phyloP scores from a whole-genome alignment of 2,888 invertebrate species.

The Sesia apiformis region DNA sequence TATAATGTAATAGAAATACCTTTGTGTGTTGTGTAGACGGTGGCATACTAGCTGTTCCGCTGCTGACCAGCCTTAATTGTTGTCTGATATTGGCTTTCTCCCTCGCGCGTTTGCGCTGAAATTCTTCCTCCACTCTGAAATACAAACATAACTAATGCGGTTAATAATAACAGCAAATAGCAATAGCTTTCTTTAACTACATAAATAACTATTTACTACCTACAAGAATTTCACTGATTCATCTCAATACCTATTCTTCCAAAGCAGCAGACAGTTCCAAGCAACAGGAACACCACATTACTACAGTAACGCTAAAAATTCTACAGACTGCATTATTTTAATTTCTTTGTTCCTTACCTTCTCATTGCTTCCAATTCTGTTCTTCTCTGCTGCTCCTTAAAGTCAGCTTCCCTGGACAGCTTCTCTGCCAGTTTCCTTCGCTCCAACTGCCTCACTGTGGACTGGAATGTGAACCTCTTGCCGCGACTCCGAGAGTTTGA shows the following conservation, averaged over 20 bases:
- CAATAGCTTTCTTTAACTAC: too few relatives aligned
- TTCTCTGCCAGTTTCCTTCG: slow-evolving; percentile 82
- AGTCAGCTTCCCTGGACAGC: slow-evolving; percentile 83
- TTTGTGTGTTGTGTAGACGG: slow-evolving; percentile 41
- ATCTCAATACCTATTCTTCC: too few relatives aligned
- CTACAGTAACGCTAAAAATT: too few relatives aligned
- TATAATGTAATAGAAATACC: slow-evolving; percentile 18
- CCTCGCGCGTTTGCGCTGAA: slow-evolving; percentile 86
- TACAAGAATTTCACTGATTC: too few relatives aligned
- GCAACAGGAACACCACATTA: too few relatives aligned
- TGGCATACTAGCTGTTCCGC: slow-evolving; percentile 78
- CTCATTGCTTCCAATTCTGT: slow-evolving; percentile 88
- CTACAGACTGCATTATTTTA: too few relatives aligned
- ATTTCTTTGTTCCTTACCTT: slow-evolving; percentile 35
- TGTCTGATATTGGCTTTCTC: slow-evolving; percentile 85
- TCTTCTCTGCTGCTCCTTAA: slow-evolving; percentile 82
- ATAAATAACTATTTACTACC: too few relatives aligned
- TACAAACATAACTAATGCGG: neutral
- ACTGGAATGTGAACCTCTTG: slow-evolving; percentile 88
- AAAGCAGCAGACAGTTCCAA: too few relatives aligned
- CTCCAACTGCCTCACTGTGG: slow-evolving; percentile 87
- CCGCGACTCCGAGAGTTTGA: slow-evolving; percentile 36
- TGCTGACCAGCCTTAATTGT: slow-evolving; percentile 81
- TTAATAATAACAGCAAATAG: too few relatives aligned
- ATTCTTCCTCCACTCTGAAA: slow-evolving; percentile 86